A percentile compares a stretch with the other conserved stretches of the same genome.
phyloP scores from a whole-genome alignment of 1,140 invertebrate genomes.

The Cyphomyrmex costatus region DNA sequence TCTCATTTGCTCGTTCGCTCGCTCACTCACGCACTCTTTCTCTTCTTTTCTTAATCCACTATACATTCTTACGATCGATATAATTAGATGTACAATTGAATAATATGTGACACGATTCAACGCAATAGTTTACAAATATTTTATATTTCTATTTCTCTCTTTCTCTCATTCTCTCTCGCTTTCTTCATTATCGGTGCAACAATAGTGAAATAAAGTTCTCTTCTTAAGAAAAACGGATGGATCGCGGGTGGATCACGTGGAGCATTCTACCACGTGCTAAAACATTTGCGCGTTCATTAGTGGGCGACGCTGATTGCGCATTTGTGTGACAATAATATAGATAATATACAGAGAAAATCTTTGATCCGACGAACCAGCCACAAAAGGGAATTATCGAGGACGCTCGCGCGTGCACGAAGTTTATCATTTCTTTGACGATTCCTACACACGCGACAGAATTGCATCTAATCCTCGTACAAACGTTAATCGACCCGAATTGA shows the following conservation, averaged over 20 bases:
- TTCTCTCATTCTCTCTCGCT: conserved; percentile 40
- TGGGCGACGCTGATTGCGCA: conserved; percentile 47
- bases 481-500: conserved; percentile 67
- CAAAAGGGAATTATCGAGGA: conserved; percentile 68
- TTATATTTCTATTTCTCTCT: conserved; percentile 15
- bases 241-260: conserved; percentile 55
- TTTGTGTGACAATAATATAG: conserved; percentile 62
- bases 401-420: conserved; percentile 62
- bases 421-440: conserved; percentile 62
- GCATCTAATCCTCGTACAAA: conserved; percentile 61
- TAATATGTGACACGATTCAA: conserved; percentile 60
- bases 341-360: conserved; percentile 72
- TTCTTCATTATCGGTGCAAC: conserved; percentile 59
- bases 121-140: conserved; percentile 45
- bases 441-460: conserved; percentile 61
- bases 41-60: conserved; percentile 33
- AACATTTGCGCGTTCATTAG: conserved; percentile 29
- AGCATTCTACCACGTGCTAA: conserved; percentile 34
- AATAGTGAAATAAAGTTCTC: conserved; percentile 72
- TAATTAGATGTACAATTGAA: conserved; percentile 69
- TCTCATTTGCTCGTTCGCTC: conserved; percentile 56
- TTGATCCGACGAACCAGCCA: conserved; percentile 84
- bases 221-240: conserved; percentile 68
- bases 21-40: conserved; percentile 30
- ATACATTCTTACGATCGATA: conserved; percentile 53